phyloP scores from a whole-genome alignment of 2,888 invertebrate species.

The Nomada goodeniana region DNA sequence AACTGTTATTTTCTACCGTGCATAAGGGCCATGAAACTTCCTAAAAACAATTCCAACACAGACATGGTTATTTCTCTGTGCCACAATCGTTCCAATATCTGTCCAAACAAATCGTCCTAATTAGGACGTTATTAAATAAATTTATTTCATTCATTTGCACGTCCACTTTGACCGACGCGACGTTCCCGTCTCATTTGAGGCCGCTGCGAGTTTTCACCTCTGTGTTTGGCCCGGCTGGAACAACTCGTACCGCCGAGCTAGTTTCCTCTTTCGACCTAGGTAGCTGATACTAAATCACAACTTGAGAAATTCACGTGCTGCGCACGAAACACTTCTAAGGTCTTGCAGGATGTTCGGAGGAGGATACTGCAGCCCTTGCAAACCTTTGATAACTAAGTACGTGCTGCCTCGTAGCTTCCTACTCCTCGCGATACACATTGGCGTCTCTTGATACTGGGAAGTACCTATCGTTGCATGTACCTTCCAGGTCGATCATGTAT shows the following conservation, averaged over 20 bases:
- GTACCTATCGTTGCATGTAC: constrained; percentile 10
- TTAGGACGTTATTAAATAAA: too few species aligned
- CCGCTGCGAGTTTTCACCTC: constrained; percentile 21
- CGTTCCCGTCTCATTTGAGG: background rate
- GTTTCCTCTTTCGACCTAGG: constrained; percentile 58
- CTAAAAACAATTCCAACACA: too few species aligned
- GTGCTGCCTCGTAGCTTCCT: constrained; percentile 44
- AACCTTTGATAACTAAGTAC: constrained; percentile 78
- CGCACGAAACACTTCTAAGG: constrained; percentile 78
- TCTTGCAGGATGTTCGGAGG: constrained; percentile 75
- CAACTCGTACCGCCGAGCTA: constrained; percentile 8
- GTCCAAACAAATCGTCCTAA: too few species aligned
- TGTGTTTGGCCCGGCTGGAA: constrained; percentile 45
- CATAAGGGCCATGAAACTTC: too few species aligned
- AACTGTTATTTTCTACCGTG: too few species aligned
- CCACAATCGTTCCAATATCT: too few species aligned
- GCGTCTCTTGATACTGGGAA: constrained; percentile 1
- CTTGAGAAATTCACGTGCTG: constrained; percentile 81
- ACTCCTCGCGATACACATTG: constrained; percentile 13
- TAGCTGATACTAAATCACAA: constrained; percentile 81
- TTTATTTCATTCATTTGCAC: too few species aligned
- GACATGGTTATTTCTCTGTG: too few species aligned
- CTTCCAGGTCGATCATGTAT: constrained; percentile 1
- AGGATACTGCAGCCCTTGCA: constrained; percentile 74
- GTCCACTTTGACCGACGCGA: too few species aligned